Evolutionary conservation across 2,888 invertebrate species (phyloP).

Genomic region (Drosophila bunnanda): DNA sequence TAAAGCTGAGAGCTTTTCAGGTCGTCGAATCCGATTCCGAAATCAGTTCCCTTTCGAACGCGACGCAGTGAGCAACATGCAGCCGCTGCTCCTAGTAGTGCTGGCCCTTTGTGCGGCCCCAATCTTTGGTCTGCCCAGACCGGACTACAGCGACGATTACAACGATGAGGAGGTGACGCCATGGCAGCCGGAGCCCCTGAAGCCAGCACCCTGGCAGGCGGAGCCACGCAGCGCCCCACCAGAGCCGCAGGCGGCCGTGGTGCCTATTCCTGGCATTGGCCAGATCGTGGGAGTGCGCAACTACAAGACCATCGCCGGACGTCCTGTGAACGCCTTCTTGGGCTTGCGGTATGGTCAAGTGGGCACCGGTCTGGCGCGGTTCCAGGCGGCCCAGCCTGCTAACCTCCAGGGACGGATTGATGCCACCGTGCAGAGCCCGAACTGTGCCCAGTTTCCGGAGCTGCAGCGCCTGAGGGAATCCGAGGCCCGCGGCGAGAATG

Average conservation of each 20-base stretch:
- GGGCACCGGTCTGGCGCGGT: constrained; percentile 74
- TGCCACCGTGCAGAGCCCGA: constrained; percentile 71
- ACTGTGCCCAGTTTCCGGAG: constrained; percentile 82
- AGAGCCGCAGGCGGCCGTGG: constrained; percentile 31
- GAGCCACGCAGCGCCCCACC: background rate
- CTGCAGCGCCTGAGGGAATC: constrained; percentile 61
- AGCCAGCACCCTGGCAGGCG: constrained; percentile 42
- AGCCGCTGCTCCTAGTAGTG: constrained; percentile 42
- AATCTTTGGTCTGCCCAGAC: constrained; percentile 14
- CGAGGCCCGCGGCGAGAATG: constrained; percentile 72
- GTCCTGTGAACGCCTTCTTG: constrained; percentile 76
- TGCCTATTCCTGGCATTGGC: constrained; percentile 76
- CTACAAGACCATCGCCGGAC: constrained; percentile 69
- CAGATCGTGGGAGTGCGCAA: constrained; percentile 67
- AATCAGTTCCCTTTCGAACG: constrained; percentile 63
- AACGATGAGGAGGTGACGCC: constrained; percentile 26
- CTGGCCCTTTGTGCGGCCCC: constrained; percentile 42
- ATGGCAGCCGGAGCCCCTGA: constrained; percentile 51
- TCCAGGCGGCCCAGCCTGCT: constrained; percentile 71
- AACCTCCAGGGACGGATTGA: constrained; percentile 56
- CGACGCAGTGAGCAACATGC: constrained; percentile 60
- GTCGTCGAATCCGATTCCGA: constrained; percentile 40
- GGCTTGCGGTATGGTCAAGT: constrained; percentile 81
- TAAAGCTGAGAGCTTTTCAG: constrained; percentile 66
- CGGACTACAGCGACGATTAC: constrained; percentile 23